Conservation (phyloP, 2,113 vertebrate genomes). For the Motacilla tschutschensis region DNA sequence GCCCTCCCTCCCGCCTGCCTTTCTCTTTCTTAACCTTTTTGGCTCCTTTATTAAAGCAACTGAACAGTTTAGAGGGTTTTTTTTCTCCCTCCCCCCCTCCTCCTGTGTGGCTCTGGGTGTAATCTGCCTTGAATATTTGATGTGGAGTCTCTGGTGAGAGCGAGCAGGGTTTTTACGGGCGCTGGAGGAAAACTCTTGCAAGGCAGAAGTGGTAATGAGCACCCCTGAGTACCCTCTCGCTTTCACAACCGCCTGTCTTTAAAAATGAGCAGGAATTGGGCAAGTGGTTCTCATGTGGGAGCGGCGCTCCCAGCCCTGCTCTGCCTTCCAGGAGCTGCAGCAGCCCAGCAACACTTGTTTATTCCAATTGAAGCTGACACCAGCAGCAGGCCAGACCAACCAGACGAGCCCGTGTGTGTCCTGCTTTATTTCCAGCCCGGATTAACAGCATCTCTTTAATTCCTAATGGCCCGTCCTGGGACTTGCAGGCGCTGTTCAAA, state of each 20-base stretch:
- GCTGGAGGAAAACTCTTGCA: conserved; percentile 5
- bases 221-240: conserved; percentile 42
- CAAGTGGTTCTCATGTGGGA: conserved; percentile 21
- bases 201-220: conserved; percentile 59
- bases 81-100: not conserved
- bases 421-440: not conserved
- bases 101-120: not conserved
- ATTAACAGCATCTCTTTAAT: conserved; percentile 7
- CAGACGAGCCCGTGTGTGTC: not conserved
- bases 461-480: not conserved
- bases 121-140: conserved; percentile 52
- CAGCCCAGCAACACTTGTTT: not conserved
- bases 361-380: conserved; percentile 46
- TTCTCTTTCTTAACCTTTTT: not conserved
- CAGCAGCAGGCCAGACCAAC: not conserved
- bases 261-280: conserved; percentile 45
- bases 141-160: conserved; percentile 1
- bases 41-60: conserved; percentile 48
- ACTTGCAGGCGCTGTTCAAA: not conserved
- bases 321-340: not conserved
- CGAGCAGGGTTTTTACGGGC: not conserved
- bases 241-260: not conserved
- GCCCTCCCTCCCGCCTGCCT: not conserved
- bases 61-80: not conserved
- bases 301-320: not conserved